phyloP scores from a whole-genome alignment of 2,113 vertebrate genomes.

The Mionectes macconnelli region DNA sequence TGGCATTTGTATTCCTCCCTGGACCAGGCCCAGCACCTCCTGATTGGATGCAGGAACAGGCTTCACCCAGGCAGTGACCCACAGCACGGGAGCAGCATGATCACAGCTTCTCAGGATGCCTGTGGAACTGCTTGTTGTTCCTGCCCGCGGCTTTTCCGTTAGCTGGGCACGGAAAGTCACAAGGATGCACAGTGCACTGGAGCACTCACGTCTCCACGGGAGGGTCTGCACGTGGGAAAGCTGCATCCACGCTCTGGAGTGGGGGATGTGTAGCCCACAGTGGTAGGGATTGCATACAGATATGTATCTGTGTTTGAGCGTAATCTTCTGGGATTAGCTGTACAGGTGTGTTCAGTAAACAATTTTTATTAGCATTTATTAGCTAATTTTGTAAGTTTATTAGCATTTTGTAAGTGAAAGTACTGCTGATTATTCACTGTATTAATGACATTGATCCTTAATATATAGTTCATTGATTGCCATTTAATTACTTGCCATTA shows the following conservation, averaged over 20 bases:
- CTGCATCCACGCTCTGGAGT: not conserved
- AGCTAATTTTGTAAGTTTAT: too few relatives aligned
- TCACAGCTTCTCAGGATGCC: accelerated
- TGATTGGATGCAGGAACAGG: not conserved
- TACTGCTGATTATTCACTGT: not conserved
- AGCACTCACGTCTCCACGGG: not conserved
- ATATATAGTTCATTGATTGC: not conserved
- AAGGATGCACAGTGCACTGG: accelerated
- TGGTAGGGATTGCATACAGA: not conserved
- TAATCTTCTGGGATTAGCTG: not conserved
- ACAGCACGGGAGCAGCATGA: accelerated
- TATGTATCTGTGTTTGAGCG: accelerated
- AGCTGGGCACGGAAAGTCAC: not conserved
- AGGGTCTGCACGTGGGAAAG: not conserved
- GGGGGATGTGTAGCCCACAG: accelerated
- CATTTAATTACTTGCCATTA: not conserved
- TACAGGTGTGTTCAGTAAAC: not conserved
- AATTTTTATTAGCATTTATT: not conserved
- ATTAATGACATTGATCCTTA: not conserved
- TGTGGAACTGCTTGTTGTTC: accelerated
- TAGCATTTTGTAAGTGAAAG: not conserved
- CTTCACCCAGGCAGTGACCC: not conserved
- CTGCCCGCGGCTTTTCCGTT: not conserved
- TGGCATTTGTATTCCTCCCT: not conserved
- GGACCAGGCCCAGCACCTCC: not conserved